phyloP scores from a whole-genome alignment of 2,888 invertebrate genomes.

The Steromphala cineraria region DNA sequence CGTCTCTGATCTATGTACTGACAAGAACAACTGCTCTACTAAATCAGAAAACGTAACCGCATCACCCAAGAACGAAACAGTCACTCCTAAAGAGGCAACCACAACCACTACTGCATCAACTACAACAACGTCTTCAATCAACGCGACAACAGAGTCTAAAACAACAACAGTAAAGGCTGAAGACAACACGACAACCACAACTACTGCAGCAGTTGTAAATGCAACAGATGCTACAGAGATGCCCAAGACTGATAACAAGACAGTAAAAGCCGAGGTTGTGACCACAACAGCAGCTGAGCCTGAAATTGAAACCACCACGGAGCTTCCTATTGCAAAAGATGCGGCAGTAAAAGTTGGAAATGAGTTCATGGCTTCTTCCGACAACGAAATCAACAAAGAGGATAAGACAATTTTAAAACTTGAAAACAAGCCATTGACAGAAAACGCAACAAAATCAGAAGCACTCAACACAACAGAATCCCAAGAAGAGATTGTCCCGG shows the following conservation, averaged over 20 bases:
- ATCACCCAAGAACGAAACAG: not conserved
- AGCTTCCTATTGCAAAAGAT: not conserved
- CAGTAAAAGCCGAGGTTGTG: not conserved
- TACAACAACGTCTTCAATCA: not conserved
- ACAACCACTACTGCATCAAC: not conserved
- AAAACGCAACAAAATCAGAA: not conserved
- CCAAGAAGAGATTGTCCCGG: not conserved
- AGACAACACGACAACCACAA: not conserved
- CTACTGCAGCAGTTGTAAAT: not conserved
- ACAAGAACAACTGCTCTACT: not conserved
- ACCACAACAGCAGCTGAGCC: not conserved
- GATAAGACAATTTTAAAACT: not conserved
- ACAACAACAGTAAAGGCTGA: not conserved
- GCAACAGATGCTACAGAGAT: not conserved
- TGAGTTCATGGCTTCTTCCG: not conserved
- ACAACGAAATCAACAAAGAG: not conserved
- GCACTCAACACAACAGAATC: not conserved
- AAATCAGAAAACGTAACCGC: not conserved
- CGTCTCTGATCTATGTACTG: not conserved
- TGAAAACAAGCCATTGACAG: not conserved
- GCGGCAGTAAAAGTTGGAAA: not conserved
- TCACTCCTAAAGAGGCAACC: not conserved
- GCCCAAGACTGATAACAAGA: not conserved
- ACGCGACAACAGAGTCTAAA: not conserved
- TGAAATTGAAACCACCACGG: not conserved